Evolutionary conservation across 2,888 invertebrate genomes (phyloP).

Genomic region (Adela reaumurella): DNA sequence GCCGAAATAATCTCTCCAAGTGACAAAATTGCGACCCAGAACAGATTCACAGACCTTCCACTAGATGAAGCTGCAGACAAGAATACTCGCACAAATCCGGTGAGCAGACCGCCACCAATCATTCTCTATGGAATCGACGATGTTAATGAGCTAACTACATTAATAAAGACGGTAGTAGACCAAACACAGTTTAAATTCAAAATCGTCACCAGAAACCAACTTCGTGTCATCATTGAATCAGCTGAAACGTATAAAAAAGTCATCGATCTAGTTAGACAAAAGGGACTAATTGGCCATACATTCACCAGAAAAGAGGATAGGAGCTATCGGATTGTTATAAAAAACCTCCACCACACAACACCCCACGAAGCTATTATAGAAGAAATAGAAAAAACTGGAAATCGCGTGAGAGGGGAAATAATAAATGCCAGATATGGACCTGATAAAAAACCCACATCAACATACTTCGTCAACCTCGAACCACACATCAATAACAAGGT

Average conservation of each 20-base stretch:
- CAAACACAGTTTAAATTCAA: background rate
- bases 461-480: constrained; percentile 3
- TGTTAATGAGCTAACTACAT: background rate
- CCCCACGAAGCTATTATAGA: background rate
- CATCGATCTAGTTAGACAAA: background rate
- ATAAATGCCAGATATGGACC: constrained; percentile 1
- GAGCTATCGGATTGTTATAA: constrained; percentile 6
- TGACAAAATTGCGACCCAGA: background rate
- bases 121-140: constrained; percentile 21
- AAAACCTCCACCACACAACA: constrained; percentile 8
- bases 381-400: background rate
- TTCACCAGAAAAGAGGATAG: background rate
- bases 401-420: constrained; percentile 1
- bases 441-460: background rate
- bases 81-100: background rate
- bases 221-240: background rate
- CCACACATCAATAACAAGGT: constrained; percentile 1
- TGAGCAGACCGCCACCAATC: constrained; percentile 12
- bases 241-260: background rate
- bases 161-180: background rate
- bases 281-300: background rate
- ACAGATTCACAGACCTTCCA: background rate
- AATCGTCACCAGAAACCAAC: background rate
- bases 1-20: background rate
- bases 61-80: background rate